These are phyloP conservation scores for Petrosia ficiformis DNA, from an alignment of 37 sponge, comb jelly and placozoan species.

Conservation along the genomic window DNA sequence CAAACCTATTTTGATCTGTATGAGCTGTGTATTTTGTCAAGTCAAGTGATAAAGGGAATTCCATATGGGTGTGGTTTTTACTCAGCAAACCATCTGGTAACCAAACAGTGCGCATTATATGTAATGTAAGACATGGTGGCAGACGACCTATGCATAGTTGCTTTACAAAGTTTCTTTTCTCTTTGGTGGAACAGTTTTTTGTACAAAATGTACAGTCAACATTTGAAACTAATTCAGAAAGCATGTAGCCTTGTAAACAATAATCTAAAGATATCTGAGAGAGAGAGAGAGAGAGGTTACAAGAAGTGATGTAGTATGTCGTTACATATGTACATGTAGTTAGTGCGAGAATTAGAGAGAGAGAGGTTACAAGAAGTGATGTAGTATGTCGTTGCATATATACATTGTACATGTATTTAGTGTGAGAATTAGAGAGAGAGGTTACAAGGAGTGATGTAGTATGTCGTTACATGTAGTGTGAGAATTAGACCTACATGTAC, in stretches of 20 bases:
- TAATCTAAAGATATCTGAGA: conserved; percentile 50
- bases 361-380: neutral
- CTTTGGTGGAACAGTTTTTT: conserved; percentile 1
- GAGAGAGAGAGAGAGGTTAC: conserved; percentile 23
- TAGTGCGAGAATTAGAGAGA: conserved; percentile 43
- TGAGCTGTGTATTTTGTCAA: conserved; percentile 30
- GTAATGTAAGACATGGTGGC: conserved; percentile 72
- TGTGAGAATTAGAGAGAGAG: conserved; percentile 37
- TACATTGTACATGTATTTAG: too few relatives aligned
- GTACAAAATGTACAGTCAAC: conserved; percentile 61
- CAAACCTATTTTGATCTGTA: too few relatives aligned
- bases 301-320: neutral
- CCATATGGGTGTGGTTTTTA: conserved; percentile 59
- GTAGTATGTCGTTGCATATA: neutral
- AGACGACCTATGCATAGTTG: conserved; percentile 38
- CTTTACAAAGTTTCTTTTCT: conserved; percentile 32
- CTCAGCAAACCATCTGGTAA: conserved; percentile 22
- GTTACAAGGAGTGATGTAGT: neutral
- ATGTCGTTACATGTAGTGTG: too few relatives aligned
- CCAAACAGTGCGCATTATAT: conserved; percentile 69
- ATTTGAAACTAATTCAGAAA: conserved; percentile 46
- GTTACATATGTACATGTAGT: too few relatives aligned
- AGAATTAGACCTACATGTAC: too few relatives aligned
- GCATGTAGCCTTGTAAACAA: conserved; percentile 49
- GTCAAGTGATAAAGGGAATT: conserved; percentile 69